These are phyloP conservation scores for Amblyjoppa proteus DNA, from an alignment of 2,888 invertebrate species.

Conservation along the genomic window DNA sequence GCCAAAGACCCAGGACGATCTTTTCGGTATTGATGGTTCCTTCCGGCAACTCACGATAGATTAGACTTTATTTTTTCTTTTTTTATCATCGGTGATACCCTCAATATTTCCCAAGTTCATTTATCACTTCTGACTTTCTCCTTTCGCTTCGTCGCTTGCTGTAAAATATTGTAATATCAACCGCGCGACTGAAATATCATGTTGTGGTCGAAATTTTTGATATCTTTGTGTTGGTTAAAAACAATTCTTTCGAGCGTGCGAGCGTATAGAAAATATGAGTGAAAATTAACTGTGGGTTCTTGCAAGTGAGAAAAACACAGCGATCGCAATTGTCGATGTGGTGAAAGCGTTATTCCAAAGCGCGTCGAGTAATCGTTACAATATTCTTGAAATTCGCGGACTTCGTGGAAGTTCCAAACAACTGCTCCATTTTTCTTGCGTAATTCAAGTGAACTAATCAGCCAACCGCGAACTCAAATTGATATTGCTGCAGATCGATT, in stretches of 20 bases:
- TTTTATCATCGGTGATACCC: not conserved
- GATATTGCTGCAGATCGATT: not conserved
- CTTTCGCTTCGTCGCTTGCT: constrained; percentile 17
- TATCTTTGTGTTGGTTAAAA: constrained; percentile 23
- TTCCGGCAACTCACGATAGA: constrained; percentile 94
- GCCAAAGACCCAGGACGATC: constrained; percentile 93
- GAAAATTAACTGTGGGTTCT: not conserved
- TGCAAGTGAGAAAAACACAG: constrained; percentile 13
- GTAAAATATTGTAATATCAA: constrained; percentile 26
- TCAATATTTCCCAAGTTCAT: constrained; percentile 14
- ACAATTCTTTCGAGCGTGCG: not conserved
- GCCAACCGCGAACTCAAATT: not conserved
- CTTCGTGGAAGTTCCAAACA: not conserved
- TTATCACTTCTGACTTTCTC: not conserved
- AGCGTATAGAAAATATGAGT: not conserved
- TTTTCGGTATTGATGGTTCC: constrained; percentile 96
- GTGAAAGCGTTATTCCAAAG: constrained; percentile 60
- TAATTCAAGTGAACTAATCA: constrained; percentile 45
- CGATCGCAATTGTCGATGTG: constrained; percentile 22
- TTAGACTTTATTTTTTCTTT: constrained; percentile 83
- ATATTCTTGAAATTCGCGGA: constrained; percentile 14
- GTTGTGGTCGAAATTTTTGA: constrained; percentile 4
- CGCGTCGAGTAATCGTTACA: constrained; percentile 10
- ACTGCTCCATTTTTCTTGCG: constrained; percentile 7
- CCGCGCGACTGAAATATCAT: not conserved